phyloP scores from a whole-genome alignment of 2,797 vertebrate species.

The Diplodus sargus region DNA sequence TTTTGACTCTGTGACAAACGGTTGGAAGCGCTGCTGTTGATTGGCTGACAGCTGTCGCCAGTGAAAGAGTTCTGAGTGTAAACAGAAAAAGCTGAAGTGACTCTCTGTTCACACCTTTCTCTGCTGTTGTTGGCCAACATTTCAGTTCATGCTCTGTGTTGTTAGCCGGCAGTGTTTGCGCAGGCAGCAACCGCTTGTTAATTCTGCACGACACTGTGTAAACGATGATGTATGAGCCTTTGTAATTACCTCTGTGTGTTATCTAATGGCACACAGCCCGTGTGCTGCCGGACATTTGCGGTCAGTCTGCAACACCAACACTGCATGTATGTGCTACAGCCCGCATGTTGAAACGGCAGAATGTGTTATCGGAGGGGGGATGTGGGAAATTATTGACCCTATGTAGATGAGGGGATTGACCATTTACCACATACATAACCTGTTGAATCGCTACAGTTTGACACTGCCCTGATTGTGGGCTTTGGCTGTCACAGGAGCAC shows the following conservation, averaged over 20 bases:
- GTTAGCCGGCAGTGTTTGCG: conserved; percentile 46
- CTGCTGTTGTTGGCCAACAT: background rate
- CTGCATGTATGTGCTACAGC: background rate
- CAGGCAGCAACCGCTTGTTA: conserved; percentile 25
- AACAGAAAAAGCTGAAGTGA: conserved; percentile 3
- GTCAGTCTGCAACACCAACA: background rate
- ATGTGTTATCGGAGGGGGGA: background rate
- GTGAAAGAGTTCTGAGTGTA: background rate
- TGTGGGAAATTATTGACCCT: background rate
- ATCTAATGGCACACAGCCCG: conserved; percentile 18
- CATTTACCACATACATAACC: background rate
- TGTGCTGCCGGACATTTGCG: background rate
- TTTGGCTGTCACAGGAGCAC: background rate
- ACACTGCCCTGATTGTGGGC: no score
- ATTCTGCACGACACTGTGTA: conserved; percentile 48
- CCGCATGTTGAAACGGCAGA: background rate
- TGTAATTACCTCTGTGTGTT: conserved; percentile 27
- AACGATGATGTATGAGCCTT: conserved; percentile 25
- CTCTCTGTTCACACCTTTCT: conserved; percentile 30
- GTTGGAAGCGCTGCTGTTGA: conserved; percentile 8
- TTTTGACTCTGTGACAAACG: conserved; percentile 33
- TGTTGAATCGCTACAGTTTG: background rate
- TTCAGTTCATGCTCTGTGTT: conserved; percentile 21
- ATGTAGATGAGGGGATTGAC: background rate
- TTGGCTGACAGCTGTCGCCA: background rate